These are phyloP conservation scores for Phyllostomus discolor DNA, from an alignment of 2,113 vertebrate species.

Conservation along the genomic window DNA sequence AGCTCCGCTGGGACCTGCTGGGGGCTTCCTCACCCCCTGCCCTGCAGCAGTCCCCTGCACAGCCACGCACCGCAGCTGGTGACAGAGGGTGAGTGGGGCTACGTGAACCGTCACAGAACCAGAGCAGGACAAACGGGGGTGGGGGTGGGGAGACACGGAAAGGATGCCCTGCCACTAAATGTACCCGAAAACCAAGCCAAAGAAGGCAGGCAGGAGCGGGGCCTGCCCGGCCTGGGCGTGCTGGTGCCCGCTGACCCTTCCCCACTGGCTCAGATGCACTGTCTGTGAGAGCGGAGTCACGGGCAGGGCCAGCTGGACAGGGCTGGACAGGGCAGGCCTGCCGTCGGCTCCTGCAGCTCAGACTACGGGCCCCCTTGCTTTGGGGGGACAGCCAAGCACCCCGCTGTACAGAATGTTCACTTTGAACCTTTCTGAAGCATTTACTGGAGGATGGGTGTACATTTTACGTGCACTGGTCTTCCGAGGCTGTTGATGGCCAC, in stretches of 20 bases:
- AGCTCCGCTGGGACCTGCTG: no score
- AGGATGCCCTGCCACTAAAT: neutral
- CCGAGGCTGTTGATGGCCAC: no score
- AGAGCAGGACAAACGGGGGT: no score
- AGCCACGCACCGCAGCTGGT: no score
- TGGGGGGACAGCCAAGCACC: neutral
- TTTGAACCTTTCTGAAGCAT: no score
- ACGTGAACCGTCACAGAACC: no score
- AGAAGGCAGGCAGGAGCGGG: no score
- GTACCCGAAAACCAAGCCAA: neutral
- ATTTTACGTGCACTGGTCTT: neutral
- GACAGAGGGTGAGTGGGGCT: no score
- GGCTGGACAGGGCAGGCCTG: neutral
- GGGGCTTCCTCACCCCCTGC: no score
- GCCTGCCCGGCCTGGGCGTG: neutral
- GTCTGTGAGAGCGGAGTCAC: neutral
- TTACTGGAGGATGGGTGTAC: neutral
- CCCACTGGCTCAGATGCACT: neutral
- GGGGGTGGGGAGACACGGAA: no score
- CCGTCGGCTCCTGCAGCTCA: neutral
- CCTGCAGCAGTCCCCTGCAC: no score
- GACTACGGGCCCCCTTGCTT: neutral
- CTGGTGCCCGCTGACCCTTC: neutral
- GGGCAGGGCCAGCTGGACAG: no score
- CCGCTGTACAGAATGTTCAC: fast-evolving